Evolutionary conservation across 2,113 vertebrate genomes (phyloP).

Genomic region (Vireo altiloquus): DNA sequence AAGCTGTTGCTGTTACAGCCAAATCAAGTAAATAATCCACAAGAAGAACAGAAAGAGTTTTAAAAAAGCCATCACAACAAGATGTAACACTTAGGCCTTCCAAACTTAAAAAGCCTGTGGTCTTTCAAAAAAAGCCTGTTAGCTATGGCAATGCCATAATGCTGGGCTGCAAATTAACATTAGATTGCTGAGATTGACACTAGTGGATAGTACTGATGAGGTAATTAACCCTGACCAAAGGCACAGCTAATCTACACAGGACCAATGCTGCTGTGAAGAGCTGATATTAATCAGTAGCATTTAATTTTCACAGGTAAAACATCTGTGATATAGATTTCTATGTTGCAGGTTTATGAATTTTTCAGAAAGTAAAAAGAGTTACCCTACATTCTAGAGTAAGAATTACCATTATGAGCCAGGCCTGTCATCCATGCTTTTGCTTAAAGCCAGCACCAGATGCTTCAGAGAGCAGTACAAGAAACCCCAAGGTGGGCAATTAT

Average conservation of each 20-base stretch:
- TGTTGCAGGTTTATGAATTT: background rate
- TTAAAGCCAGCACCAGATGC: background rate
- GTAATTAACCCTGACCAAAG: background rate
- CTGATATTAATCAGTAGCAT: background rate
- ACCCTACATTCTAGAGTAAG: background rate
- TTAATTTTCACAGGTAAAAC: background rate
- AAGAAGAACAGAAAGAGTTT: background rate
- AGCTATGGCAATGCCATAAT: background rate
- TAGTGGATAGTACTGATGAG: background rate
- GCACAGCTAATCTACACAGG: background rate
- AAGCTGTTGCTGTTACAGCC: background rate
- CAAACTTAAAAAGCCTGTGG: background rate
- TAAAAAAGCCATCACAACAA: background rate
- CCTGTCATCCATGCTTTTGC: background rate
- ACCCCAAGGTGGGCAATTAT: background rate
- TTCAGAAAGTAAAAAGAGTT: background rate
- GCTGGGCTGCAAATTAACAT: background rate
- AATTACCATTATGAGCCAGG: background rate
- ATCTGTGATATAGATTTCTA: background rate
- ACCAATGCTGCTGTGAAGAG: background rate
- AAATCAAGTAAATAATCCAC: background rate
- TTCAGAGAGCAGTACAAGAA: background rate
- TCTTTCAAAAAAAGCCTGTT: background rate
- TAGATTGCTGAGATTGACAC: background rate
- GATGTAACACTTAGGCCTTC: rapidly evolving